Evolutionary conservation across 2,113 vertebrate species (phyloP), one percentile per base, ranked within the genome.

Genomic region (Ictidomys tridecemlineatus): DNA sequence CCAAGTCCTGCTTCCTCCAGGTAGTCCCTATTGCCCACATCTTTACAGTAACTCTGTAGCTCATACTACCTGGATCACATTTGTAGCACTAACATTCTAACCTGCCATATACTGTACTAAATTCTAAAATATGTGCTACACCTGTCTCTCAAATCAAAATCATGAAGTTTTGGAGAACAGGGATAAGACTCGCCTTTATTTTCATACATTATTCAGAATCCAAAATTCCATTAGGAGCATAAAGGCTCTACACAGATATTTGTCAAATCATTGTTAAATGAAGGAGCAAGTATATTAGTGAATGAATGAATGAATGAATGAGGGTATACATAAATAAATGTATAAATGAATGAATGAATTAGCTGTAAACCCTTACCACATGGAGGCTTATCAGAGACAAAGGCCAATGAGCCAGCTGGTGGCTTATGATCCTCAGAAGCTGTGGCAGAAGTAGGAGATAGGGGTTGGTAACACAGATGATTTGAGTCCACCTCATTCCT

Each of bases 331-430:
- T 69, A 63, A 58, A 86, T 72, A 70, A 58, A 56, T 13, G 8
- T 70, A 65, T n/a, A 58, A 42, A 26, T 48, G 24, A 90, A 76
- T 80, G 32, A 89, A 88, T 80, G 51, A 34, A 65, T 76, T n/a
- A 37, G 42, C 4, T 84, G 12, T 30, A 85, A 87, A 18, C 30
- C 17, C 26, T 45, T 8, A 63, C 24, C 53, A 26, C 6, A 28
- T 80, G 83, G 45, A 85, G 76, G 63, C 45, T 61, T 58, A 30
- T 78, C 63, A 88, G 48, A 91, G 28, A 69, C 77, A 91, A 92
- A 93, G 74, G 4, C 32, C 77, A 34, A 84, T 85, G 42, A 95
- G 82, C 37, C 70, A 84, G 61, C 22, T 72, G 45, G 70, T n/a
- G 13, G n/a, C 28, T 83, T 30, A 5, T 56, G 30, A 24, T 70